Evolutionary conservation across 92 coral and sea anemone species (phyloP).

Genomic region (Ricordea florida): DNA sequence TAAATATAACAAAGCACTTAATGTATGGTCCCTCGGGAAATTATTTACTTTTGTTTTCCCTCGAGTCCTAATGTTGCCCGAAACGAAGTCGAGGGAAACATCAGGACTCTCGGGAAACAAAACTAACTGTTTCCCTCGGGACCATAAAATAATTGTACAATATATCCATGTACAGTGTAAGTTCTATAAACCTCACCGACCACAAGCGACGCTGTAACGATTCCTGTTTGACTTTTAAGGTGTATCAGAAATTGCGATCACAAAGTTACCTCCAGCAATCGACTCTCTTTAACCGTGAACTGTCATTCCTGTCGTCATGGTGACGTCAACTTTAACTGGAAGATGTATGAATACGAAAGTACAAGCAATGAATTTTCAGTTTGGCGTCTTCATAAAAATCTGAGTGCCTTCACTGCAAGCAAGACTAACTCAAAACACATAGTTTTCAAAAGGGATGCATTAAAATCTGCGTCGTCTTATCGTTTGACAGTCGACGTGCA

Average conservation of each 20-base stretch:
- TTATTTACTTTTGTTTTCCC: no score
- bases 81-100: no score
- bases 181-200: no score
- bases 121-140: no score
- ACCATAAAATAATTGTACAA: no score
- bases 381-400: not conserved
- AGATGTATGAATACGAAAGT: not conserved
- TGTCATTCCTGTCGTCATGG: not conserved
- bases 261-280: not conserved
- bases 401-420: not conserved
- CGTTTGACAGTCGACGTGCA: not conserved
- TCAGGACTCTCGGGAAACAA: no score
- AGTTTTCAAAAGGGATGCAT: not conserved
- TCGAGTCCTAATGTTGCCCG: no score
- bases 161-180: no score
- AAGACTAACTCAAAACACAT: not conserved
- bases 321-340: not conserved
- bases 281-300: not conserved
- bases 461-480: not conserved
- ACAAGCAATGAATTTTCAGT: not conserved
- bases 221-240: not conserved
- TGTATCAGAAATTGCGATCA: not conserved
- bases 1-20: no score
- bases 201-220: no score
- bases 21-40: no score